phyloP scores from a whole-genome alignment of 2,113 vertebrate species.

The Haplochromis vanheusdeni region DNA sequence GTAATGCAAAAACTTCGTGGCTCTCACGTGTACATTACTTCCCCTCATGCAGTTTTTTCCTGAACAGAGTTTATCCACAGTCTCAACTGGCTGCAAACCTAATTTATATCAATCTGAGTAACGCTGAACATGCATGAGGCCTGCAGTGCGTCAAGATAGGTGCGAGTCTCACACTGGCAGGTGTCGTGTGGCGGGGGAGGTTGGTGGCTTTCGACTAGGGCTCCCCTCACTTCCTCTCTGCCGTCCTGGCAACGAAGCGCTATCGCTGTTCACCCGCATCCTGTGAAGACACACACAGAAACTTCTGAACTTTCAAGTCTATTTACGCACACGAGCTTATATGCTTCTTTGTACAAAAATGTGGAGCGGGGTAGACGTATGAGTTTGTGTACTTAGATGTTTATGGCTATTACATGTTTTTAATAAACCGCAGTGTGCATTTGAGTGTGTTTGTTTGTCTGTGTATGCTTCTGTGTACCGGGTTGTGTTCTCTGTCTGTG shows the following conservation, averaged over 20 bases:
- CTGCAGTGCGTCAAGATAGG: background rate
- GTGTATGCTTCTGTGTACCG: slow-evolving; percentile 44
- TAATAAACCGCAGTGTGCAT: background rate
- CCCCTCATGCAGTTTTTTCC: background rate
- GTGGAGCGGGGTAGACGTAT: background rate
- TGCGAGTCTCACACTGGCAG: slow-evolving; percentile 57
- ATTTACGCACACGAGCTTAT: background rate
- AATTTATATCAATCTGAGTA: background rate
- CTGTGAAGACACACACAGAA: slow-evolving; percentile 41
- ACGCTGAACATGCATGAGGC: background rate
- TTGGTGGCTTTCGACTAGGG: slow-evolving; percentile 66
- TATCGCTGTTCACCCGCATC: slow-evolving; percentile 79
- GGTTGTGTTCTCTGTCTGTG: slow-evolving; percentile 62
- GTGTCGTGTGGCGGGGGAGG: slow-evolving; percentile 59
- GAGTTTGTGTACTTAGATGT: background rate
- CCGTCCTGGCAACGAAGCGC: slow-evolving; percentile 70
- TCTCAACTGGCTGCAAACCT: background rate
- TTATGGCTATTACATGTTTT: background rate
- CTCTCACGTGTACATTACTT: background rate
- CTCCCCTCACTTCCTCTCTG: slow-evolving; percentile 70
- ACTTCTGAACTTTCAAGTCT: background rate
- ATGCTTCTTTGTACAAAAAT: background rate
- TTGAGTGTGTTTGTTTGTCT: background rate
- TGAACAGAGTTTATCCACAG: background rate
- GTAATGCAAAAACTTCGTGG: background rate